These are phyloP conservation scores for Eidolon dupreanum DNA, from an alignment of 2,797 vertebrate genomes.

Conservation along the genomic window DNA sequence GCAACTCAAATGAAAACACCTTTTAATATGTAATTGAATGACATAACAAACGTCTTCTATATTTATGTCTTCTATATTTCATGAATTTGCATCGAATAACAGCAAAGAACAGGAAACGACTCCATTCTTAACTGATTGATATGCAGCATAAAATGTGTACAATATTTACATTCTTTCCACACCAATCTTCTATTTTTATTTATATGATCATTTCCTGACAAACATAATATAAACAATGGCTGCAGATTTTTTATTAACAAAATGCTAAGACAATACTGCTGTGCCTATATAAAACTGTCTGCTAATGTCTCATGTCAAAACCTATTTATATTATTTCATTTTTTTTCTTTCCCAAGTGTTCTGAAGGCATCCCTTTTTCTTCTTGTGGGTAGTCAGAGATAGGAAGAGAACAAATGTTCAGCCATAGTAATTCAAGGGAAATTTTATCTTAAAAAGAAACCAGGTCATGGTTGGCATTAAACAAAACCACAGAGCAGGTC, in stretches of 20 bases:
- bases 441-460: conserved; percentile 20
- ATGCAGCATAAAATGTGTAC: conserved; percentile 52
- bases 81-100: conserved; percentile 62
- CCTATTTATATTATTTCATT: conserved; percentile 55
- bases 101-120: conserved; percentile 50
- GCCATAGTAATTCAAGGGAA: neutral
- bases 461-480: neutral
- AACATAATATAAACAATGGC: conserved; percentile 70
- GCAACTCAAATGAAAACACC: conserved; percentile 55
- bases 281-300: conserved; percentile 48
- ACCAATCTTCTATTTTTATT: conserved; percentile 73
- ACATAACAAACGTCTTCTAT: conserved; percentile 60
- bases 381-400: neutral
- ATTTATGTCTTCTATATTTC: conserved; percentile 44
- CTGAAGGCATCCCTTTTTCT: conserved; percentile 57
- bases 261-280: conserved; percentile 43
- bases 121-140: conserved; percentile 59
- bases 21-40: conserved; percentile 63
- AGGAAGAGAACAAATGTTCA: neutral
- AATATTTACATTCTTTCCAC: conserved; percentile 65
- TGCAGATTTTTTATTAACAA: conserved; percentile 75
- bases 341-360: conserved; percentile 54
- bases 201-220: conserved; percentile 73
- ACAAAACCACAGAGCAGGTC: neutral
- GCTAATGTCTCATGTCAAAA: conserved; percentile 77